phyloP scores from a whole-genome alignment of 2,113 vertebrate genomes.

The Ceyx margarethae region DNA sequence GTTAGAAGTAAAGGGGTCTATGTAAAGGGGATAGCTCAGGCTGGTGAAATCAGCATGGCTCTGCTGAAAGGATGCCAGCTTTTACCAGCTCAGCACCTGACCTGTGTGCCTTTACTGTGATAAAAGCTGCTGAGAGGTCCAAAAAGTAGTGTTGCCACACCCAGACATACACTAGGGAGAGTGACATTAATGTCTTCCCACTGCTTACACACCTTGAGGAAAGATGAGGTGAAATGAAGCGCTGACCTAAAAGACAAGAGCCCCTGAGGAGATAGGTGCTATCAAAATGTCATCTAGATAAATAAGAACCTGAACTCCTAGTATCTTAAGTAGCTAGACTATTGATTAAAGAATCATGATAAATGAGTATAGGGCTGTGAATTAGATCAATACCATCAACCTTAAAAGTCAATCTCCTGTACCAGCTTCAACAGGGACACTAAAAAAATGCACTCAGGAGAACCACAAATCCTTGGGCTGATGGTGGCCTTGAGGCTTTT shows the following conservation, averaged over 20 bases:
- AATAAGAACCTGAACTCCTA: conserved; percentile 41
- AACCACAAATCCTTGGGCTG: conserved; percentile 53
- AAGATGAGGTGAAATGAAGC: conserved; percentile 9
- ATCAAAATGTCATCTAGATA: conserved; percentile 57
- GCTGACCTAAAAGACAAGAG: conserved; percentile 34
- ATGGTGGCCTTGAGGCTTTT: conserved; percentile 26
- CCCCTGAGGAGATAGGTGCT: conserved; percentile 21
- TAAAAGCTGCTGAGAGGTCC: conserved; percentile 5
- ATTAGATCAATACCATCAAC: conserved; percentile 61
- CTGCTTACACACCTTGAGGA: conserved; percentile 3
- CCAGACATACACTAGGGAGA: background rate
- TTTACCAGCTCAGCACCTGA: background rate
- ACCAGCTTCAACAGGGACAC: conserved; percentile 46
- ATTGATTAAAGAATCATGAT: conserved; percentile 70
- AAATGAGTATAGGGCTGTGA: conserved; percentile 52
- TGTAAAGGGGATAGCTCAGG: conserved; percentile 2
- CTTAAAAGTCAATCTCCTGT: conserved; percentile 65
- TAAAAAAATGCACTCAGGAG: conserved; percentile 51
- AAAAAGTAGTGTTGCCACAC: background rate
- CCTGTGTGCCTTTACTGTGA: background rate
- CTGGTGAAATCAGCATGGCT: background rate
- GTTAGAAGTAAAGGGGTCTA: background rate
- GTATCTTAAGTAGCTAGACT: conserved; percentile 54
- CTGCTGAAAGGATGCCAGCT: background rate
- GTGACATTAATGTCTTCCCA: background rate